Evolutionary conservation across 2,113 vertebrate species (phyloP).

Genomic region (Cololabis saira): DNA sequence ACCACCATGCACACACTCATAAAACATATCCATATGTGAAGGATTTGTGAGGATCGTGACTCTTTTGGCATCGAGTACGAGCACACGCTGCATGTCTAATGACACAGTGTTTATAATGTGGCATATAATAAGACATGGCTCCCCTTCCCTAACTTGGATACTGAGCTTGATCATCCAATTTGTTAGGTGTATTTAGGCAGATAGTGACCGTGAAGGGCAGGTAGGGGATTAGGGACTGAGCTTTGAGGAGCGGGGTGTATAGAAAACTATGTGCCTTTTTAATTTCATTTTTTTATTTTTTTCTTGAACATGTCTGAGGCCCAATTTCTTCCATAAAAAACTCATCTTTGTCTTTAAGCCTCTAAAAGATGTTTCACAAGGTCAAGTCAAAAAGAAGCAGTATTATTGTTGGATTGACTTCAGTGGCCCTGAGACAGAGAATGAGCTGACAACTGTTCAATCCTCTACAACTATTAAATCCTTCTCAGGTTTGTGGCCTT

Average conservation of each 20-base stretch:
- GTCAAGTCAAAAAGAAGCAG: conserved; percentile 47
- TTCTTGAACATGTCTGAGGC: conserved; percentile 18
- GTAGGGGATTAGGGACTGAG: neutral
- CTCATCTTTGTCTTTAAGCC: conserved; percentile 12
- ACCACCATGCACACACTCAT: conserved; percentile 44
- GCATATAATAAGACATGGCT: conserved; percentile 52
- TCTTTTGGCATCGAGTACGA: conserved; percentile 48
- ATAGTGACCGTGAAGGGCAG: conserved; percentile 30
- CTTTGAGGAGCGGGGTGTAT: neutral
- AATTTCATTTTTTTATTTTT: conserved; percentile 30
- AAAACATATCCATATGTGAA: conserved; percentile 70
- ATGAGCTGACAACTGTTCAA: conserved; percentile 30
- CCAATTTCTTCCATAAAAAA: neutral
- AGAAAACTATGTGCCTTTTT: neutral
- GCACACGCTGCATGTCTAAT: conserved; percentile 42
- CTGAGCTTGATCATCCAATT: conserved; percentile 55
- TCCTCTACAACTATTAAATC: conserved; percentile 23
- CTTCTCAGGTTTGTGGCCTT: conserved; percentile 19
- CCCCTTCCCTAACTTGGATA: conserved; percentile 49
- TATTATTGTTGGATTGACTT: conserved; percentile 19
- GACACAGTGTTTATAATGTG: conserved; percentile 49
- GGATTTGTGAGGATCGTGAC: conserved; percentile 39
- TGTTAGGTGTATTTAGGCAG: conserved; percentile 31
- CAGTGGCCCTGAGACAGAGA: conserved; percentile 30
- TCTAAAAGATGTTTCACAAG: conserved; percentile 1